Base-by-base conservation (phyloP, 2,797 vertebrate species). In the Danio aesculapii region DNA sequence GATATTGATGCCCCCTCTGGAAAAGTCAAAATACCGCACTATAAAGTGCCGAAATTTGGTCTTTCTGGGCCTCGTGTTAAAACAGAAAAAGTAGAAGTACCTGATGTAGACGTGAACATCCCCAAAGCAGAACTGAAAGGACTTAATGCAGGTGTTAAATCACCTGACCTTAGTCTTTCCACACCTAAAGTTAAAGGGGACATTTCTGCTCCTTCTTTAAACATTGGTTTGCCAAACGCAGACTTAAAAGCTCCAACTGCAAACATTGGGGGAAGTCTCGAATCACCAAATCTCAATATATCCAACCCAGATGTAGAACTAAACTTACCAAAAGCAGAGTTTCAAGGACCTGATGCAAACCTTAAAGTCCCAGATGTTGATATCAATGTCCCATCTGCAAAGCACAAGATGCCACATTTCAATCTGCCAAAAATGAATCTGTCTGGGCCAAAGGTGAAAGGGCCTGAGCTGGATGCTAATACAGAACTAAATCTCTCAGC, bases 11-110 rank as follows among this genome's bases (percentile, higher is more conserved):
- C 52, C 17, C 92, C 89, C 0, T 87, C 90, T 72, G 67, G 81
- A 7, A 93, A 91, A 85, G 9, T 87, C 9, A 92, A 83, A 30
- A 72, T 86, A 12, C 90, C 88, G 67, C 86, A 89, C 79, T 55
- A 86, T 1, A 94, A 94, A 53, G n/a, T 75, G 64, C 85, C 88
- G 4, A 86, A 81, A 68, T 68, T 87, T 10, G 74, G 78, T 3
- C 8, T 93, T 80, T 87, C 91, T 88, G 83, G 88, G 85, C 74
- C 87, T 44, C 91, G 91, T 77, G 0, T 89, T 12, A 89, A 90
- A 58, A 71, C 57, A 16, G 88, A 88, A 62, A 90, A 88, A 39
- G 11, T 80, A 53, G 84, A 91, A 59, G 30, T 86, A 67, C 76
- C 89, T 64, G 70, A 85, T 21, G 4, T 79, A 49, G 82, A 87